Evolutionary conservation across 2,113 vertebrate genomes (phyloP).

Genomic region (Elgaria multicarinata): DNA sequence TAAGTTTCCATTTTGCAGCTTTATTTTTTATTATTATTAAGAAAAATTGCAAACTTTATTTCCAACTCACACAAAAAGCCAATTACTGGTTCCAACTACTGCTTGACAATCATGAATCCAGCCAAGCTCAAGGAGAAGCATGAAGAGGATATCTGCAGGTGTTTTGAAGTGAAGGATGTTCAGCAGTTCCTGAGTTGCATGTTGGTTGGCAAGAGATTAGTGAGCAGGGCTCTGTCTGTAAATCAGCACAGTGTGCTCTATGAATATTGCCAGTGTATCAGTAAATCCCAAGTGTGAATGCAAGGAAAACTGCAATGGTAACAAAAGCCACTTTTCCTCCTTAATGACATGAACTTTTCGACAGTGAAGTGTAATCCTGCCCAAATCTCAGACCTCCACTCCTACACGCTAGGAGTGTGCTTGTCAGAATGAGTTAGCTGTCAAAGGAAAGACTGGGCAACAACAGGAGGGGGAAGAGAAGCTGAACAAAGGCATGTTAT

Average conservation of each 20-base stretch:
- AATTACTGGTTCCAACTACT: slow-evolving; percentile 37
- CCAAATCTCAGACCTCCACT: slow-evolving; percentile 37
- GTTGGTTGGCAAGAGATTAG: slow-evolving; percentile 51
- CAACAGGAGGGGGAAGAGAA: slow-evolving; percentile 5
- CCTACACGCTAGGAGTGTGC: slow-evolving; percentile 10
- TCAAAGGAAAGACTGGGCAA: slow-evolving; percentile 41
- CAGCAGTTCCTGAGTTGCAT: slow-evolving; percentile 40
- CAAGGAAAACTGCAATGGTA: slow-evolving; percentile 30
- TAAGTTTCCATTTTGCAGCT: slow-evolving; percentile 1
- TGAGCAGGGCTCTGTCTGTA: slow-evolving; percentile 15
- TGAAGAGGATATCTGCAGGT: slow-evolving; percentile 56
- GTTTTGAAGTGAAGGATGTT: slow-evolving; percentile 52
- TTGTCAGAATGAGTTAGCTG: slow-evolving; percentile 48
- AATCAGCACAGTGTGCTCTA: slow-evolving; percentile 45
- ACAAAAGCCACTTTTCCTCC: slow-evolving; percentile 46
- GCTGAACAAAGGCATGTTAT: slow-evolving; percentile 31
- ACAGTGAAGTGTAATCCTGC: slow-evolving; percentile 39
- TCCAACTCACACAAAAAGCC: slow-evolving; percentile 38
- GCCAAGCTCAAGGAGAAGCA: slow-evolving; percentile 21
- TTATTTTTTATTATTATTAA: neutral
- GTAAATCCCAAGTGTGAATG: slow-evolving; percentile 49
- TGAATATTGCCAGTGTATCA: slow-evolving; percentile 34
- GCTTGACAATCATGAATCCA: slow-evolving; percentile 24
- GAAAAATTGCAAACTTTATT: slow-evolving; percentile 21
- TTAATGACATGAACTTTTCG: slow-evolving; percentile 39